These are phyloP conservation scores for Gordius sp. DNA, from an alignment of 2,888 invertebrate genomes.

Conservation along the genomic window DNA sequence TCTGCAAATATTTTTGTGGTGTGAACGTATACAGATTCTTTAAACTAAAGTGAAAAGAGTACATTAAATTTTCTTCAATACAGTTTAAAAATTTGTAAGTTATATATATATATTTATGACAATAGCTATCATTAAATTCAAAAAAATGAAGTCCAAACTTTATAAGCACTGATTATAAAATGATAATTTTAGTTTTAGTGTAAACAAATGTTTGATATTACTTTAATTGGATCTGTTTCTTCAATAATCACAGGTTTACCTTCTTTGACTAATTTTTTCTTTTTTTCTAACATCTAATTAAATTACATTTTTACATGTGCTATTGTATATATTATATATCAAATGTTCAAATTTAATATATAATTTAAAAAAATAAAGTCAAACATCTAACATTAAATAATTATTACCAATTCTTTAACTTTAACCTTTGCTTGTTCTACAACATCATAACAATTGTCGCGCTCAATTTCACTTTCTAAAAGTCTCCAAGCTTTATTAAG, in stretches of 20 bases:
- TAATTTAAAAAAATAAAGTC: background rate
- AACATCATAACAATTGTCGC: constrained; percentile 72
- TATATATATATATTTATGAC: too few species aligned
- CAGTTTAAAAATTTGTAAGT: too few species aligned
- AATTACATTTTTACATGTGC: constrained; percentile 9
- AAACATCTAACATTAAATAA: too few species aligned
- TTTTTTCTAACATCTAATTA: constrained; percentile 55
- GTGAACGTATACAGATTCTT: constrained; percentile 84
- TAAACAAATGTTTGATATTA: too few species aligned
- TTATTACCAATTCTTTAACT: constrained; percentile 8
- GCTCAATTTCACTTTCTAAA: constrained; percentile 68
- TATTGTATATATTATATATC: too few species aligned
- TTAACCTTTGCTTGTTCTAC: constrained; percentile 75
- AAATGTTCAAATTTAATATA: background rate
- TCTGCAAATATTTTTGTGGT: constrained; percentile 91
- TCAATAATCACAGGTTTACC: constrained; percentile 47
- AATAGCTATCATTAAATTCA: too few species aligned
- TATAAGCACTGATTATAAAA: too few species aligned
- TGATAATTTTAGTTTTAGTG: too few species aligned
- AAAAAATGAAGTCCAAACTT: too few species aligned
- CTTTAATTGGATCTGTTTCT: constrained; percentile 36
- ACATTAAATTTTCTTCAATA: too few species aligned
- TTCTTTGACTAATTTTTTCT: constrained; percentile 56
- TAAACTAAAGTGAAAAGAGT: constrained; percentile 29
- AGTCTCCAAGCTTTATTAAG: constrained; percentile 50